Evolutionary conservation across 2,888 invertebrate species (phyloP), one percentile per base, ranked within the genome.

Genomic region (Nyleta sp.): DNA sequence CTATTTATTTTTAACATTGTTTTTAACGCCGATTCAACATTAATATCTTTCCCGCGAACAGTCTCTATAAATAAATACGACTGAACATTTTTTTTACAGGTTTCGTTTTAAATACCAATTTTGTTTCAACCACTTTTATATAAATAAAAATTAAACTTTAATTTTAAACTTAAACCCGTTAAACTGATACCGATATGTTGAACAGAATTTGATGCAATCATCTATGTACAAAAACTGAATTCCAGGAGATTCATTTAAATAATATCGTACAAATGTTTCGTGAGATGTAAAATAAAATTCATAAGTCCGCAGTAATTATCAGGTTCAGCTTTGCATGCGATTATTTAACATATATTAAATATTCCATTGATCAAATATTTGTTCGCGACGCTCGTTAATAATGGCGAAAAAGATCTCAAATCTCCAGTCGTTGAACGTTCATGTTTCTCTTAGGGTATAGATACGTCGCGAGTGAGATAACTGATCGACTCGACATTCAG

Each of bases 401-500:
- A 71, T 53, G 60, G 44, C 22, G 40, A 62, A 62, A 74, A 68
- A 62, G 68, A 78, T 67, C 50, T 67, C 57, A 72, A 68, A 73
- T 73, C 68, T 64, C 10, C 40, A 73, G 55, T 38, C 44, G 68
- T 64, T 59, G 62, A 72, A 38, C 55, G 60, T 78, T 78, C 50
- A 44, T 64, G 55, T 68, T 65, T 68, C 53, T 55, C 71, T 48
- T 46, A 53, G 59, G 53, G 44, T 73, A 64, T 65, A 70, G 78
- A 78, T 78, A 72, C 73, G 70, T 73, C 65, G 68, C 62, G 53
- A 68, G 68, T 68, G 68, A 74, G 77, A 78, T 80, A 80, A 80
- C 77, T 80, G 80, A 80, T 77, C 80, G 74, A 78, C 80, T 77
- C 70, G 74, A 74, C 73, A 77, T 80, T 76, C 80, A 77, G 70